These are phyloP conservation scores for Agrochola circellaris DNA, from an alignment of 2,888 invertebrate genomes.

Conservation along the genomic window DNA sequence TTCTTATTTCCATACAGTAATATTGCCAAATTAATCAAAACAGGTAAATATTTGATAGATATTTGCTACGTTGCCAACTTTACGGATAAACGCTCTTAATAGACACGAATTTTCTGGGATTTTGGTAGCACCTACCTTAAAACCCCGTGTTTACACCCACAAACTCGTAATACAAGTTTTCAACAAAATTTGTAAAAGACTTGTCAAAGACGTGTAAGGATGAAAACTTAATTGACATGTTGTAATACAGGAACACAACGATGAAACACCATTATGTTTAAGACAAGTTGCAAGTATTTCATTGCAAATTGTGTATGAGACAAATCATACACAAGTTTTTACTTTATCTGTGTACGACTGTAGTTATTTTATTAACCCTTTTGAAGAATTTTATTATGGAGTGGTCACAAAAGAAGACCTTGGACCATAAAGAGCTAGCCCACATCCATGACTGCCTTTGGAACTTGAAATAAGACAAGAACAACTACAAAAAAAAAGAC, in stretches of 20 bases:
- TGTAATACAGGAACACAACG: not conserved
- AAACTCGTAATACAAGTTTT: not conserved
- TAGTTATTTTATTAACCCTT: not conserved
- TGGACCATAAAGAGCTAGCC: not conserved
- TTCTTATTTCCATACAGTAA: too few species aligned
- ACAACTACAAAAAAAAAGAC: not conserved
- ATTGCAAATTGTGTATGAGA: not conserved
- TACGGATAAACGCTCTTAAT: too few species aligned
- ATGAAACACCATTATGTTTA: not conserved
- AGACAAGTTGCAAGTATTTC: not conserved
- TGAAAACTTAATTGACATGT: not conserved
- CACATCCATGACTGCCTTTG: not conserved
- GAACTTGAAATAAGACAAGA: not conserved
- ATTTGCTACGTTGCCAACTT: too few species aligned
- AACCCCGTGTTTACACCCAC: not conserved
- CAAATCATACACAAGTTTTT: not conserved
- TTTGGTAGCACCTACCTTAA: not conserved
- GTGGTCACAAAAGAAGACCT: not conserved
- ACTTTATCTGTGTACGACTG: not conserved
- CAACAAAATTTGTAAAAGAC: too few species aligned
- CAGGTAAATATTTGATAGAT: too few species aligned
- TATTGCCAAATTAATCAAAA: too few species aligned
- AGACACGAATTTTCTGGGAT: conserved; percentile 6
- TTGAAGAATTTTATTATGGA: not conserved
- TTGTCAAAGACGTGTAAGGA: not conserved